A percentile compares a stretch with the other conserved stretches of the same genome.
These are phyloP conservation scores for Neostethus bicornis DNA, from an alignment of 2,797 vertebrate species.

Conservation along the genomic window DNA sequence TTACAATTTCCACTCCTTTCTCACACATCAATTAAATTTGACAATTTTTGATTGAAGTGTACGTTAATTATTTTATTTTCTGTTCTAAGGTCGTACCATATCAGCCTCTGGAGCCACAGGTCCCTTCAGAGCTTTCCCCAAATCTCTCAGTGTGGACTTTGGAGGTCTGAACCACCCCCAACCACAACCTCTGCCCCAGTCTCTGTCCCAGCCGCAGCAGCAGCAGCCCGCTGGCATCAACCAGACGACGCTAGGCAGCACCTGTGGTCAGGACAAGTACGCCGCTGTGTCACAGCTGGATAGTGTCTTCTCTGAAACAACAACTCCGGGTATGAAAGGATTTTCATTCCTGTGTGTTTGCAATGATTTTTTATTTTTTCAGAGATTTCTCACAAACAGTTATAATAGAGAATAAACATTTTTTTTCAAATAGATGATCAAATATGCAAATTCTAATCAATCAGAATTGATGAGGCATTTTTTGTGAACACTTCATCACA, in stretches of 20 bases:
- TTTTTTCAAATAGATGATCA: too few species aligned
- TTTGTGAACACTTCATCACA: too few species aligned
- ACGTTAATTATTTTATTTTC: background rate
- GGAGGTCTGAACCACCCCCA: constrained; percentile 76
- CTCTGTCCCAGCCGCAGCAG: constrained; percentile 55
- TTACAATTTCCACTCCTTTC: too few species aligned
- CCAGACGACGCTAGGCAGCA: constrained; percentile 36
- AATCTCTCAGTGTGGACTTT: constrained; percentile 83
- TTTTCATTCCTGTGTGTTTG: background rate
- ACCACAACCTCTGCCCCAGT: constrained; percentile 56
- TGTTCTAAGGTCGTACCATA: constrained; percentile 72
- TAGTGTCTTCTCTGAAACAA: constrained; percentile 71
- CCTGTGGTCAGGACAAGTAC: constrained; percentile 72
- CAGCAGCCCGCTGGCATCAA: constrained; percentile 28
- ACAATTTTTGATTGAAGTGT: too few species aligned
- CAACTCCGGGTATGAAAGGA: constrained; percentile 63
- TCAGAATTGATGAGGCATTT: too few species aligned
- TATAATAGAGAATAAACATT: too few species aligned
- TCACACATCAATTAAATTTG: too few species aligned
- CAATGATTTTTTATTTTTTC: background rate
- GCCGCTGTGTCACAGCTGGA: constrained; percentile 82
- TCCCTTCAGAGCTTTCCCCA: constrained; percentile 82
- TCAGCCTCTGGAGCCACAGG: constrained; percentile 74
- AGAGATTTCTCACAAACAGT: background rate
- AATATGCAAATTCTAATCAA: too few species aligned